Base-by-base conservation (phyloP, 1,140 invertebrate genomes). In the Linepithema humile region DNA sequence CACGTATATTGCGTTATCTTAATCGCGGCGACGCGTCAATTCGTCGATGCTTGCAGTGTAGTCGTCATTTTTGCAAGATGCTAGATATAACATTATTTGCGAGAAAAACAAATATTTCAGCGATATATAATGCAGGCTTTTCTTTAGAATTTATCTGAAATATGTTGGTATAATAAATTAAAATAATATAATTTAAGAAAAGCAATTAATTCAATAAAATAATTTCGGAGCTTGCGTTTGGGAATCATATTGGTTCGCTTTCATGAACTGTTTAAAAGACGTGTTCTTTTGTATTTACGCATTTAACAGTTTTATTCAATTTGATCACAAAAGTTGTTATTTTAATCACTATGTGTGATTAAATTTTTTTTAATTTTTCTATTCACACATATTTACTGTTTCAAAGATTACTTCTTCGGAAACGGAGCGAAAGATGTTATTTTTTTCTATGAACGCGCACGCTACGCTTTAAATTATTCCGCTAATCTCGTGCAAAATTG, bases 401-500 rank as follows among this genome's bases (percentile, higher is more conserved):
- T 32, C 23, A 2, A 17, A 50, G 12, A 35, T 72, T 0, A n/a
- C 15, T 17, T 40, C n/a, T 57, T 40, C 32, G 32, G 0, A 1
- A 53, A 57, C n/a, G 23, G 20, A 53, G 32, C 20, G 20, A 20
- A 29, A 12, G 17, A 59, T 17, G 2, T 59, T 10, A 38, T 50
- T 20, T 15, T 59, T 15, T 6, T 20, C 5, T 35, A n/a, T n/a
- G n/a, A n/a, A n/a, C n/a, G n/a, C n/a, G n/a, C n/a, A n/a, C n/a
- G n/a, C n/a, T n/a, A n/a, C n/a, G n/a, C n/a, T n/a, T n/a, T n/a
- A n/a, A n/a, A n/a, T n/a, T n/a, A n/a, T n/a, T n/a, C n/a, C n/a
- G 85, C 26, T 83, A 86, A 87, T 86, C 74, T 74, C 9, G 59
- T 72, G 69, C 40, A 88, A 88, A 88, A 75, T 84, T 86, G 86